These are phyloP conservation scores for Cyclura pinguis DNA, from an alignment of 2,797 vertebrate genomes.

Conservation along the genomic window DNA sequence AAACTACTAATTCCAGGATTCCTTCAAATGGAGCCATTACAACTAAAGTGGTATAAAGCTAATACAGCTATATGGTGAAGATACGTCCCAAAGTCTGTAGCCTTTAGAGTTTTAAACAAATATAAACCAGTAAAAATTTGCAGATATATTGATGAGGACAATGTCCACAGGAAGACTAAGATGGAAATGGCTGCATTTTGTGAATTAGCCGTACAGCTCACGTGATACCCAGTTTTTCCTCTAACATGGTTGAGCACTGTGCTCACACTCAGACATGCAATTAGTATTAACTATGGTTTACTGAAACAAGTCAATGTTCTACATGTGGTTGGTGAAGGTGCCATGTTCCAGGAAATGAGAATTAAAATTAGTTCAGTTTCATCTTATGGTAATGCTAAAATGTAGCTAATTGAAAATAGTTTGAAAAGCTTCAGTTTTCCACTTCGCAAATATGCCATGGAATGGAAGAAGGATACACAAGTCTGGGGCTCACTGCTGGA, in stretches of 20 bases:
- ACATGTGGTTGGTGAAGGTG: no score
- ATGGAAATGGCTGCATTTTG: neutral
- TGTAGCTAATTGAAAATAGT: neutral
- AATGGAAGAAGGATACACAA: neutral
- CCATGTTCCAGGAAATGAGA: no score
- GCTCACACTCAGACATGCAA: no score
- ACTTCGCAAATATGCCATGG: neutral
- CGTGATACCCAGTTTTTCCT: neutral
- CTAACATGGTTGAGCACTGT: neutral
- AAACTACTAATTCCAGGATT: no score
- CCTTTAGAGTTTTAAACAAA: neutral
- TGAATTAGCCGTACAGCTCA: neutral
- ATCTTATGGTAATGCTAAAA: neutral
- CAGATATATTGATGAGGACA: neutral
- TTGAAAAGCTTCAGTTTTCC: neutral
- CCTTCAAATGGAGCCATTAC: no score
- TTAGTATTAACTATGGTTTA: no score
- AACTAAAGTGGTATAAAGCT: no score
- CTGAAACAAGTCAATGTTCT: no score
- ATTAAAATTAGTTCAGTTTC: no score
- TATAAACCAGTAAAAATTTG: neutral
- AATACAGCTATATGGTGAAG: no score
- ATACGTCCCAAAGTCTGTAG: neutral
- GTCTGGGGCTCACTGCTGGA: neutral
- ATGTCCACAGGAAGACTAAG: neutral